phyloP scores from a whole-genome alignment of 2,113 vertebrate genomes.

The Speoplatyrhinus poulsoni region DNA sequence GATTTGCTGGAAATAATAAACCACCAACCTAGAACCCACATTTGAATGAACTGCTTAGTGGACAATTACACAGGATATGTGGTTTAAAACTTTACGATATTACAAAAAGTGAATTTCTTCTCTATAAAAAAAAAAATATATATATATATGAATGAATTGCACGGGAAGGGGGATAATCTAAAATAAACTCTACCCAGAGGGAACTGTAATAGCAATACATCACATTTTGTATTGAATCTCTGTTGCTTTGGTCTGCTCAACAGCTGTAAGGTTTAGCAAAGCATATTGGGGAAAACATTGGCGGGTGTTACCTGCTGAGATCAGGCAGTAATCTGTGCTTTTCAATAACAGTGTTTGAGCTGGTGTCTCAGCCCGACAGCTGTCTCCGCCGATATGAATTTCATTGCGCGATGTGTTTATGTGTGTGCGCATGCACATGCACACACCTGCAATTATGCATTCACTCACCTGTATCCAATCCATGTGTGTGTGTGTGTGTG shows the following conservation, averaged over 20 bases:
- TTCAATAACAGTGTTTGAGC: conserved; percentile 41
- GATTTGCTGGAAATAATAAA: neutral
- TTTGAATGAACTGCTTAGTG: neutral
- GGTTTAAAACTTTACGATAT: too few species aligned
- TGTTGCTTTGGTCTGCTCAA: conserved; percentile 27
- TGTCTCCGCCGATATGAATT: conserved; percentile 38
- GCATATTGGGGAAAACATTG: conserved; percentile 36
- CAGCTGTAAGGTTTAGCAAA: conserved; percentile 46
- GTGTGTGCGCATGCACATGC: neutral
- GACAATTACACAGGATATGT: neutral
- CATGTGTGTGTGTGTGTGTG: conserved; percentile 9
- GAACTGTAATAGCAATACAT: conserved; percentile 31
- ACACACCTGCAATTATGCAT: neutral
- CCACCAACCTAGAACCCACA: too few species aligned
- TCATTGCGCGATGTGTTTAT: neutral
- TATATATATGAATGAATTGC: conserved; percentile 11
- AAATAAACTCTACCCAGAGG: conserved; percentile 24
- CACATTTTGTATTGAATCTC: conserved; percentile 20
- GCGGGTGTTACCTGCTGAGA: conserved; percentile 43
- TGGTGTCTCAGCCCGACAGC: conserved; percentile 36
- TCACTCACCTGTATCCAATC: neutral
- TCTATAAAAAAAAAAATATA: neutral
- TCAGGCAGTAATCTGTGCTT: conserved; percentile 41
- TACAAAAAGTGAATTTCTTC: too few species aligned
- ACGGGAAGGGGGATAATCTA: conserved; percentile 13